phyloP scores from a whole-genome alignment of 2,797 vertebrate species.

The Picus viridis region DNA sequence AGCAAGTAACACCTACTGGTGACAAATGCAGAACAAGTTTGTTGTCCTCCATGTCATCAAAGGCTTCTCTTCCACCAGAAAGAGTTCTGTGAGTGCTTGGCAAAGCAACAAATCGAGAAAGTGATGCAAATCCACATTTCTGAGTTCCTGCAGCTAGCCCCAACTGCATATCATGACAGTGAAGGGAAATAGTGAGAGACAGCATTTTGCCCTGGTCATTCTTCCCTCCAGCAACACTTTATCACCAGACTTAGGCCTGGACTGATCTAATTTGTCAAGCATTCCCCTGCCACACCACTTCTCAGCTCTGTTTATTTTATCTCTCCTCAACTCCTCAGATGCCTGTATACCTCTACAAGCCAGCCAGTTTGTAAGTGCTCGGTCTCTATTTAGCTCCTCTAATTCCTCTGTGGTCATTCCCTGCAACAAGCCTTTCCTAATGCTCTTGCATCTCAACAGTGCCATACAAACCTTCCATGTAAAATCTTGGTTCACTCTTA shows the following conservation, averaged over 20 bases:
- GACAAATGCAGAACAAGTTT: not conserved
- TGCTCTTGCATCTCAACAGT: too few species aligned
- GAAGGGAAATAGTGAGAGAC: not conserved
- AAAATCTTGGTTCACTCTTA: too few species aligned
- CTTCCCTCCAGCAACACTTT: not conserved
- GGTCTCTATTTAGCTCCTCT: too few species aligned
- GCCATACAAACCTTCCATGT: too few species aligned
- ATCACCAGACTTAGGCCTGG: not conserved
- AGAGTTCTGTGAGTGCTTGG: not conserved
- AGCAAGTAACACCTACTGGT: not conserved
- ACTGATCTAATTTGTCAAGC: not conserved
- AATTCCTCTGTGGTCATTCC: too few species aligned
- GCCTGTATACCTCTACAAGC: too few species aligned
- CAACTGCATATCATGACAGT: not conserved
- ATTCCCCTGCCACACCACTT: not conserved
- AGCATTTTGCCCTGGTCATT: not conserved
- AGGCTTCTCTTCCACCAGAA: not conserved
- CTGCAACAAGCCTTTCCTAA: too few species aligned
- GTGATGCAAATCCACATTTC: not conserved
- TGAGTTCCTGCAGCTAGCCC: not conserved
- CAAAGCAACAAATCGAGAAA: not conserved
- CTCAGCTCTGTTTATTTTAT: not conserved
- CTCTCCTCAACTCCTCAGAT: too few species aligned
- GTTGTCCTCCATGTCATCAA: not conserved
- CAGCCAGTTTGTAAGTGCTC: too few species aligned